These are phyloP conservation scores for Clarias macrocephalus DNA, from an alignment of 2,113 vertebrate species.

Conservation along the genomic window DNA sequence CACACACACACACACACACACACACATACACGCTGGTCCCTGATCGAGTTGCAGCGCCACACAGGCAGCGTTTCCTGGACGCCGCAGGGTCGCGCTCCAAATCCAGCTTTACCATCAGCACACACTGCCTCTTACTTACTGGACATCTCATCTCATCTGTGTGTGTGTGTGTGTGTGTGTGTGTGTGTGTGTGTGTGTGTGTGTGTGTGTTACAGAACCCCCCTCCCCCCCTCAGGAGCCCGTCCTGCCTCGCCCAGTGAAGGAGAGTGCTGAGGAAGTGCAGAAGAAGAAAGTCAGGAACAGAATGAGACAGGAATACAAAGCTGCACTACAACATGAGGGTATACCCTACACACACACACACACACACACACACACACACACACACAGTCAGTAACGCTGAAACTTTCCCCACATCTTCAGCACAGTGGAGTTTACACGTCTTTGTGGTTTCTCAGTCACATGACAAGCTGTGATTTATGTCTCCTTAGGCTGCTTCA, in stretches of 20 bases:
- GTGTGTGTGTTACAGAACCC: conserved; percentile 36
- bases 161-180: neutral
- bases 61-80: neutral
- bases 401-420: neutral
- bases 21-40: neutral
- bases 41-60: neutral
- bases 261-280: conserved; percentile 61
- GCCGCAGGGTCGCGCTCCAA: neutral
- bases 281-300: conserved; percentile 62
- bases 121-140: neutral
- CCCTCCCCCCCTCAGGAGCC: conserved; percentile 47
- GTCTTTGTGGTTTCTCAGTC: neutral
- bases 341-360: conserved; percentile 67
- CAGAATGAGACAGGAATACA: conserved; percentile 78
- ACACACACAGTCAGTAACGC: neutral
- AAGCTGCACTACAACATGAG: conserved; percentile 77
- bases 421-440: neutral
- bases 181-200: conserved; percentile 30
- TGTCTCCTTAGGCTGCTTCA: neutral
- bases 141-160: neutral
- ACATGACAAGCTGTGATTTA: neutral
- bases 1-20: neutral
- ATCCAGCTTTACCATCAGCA: conserved; percentile 2
- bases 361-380: conserved; percentile 14
- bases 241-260: conserved; percentile 50